phyloP scores from a whole-genome alignment of 2,113 vertebrate genomes.

The human region GRCh38 chr11:132439501-132440000 shows the following conservation, averaged over 20 bases:
- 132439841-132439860: not conserved
- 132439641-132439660: not conserved
- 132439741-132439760: not conserved
- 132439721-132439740: not conserved
- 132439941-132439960: not conserved
- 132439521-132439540: not conserved
- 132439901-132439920: not conserved
- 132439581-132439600: not conserved
- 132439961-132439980: not conserved
- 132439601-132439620: not conserved
- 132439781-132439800: not conserved
- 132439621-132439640: not conserved
- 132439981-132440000: too few species aligned
- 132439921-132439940: not conserved
- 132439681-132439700: not conserved
- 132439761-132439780: not conserved
- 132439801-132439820: not conserved
- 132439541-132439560: not conserved
- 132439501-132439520: not conserved
- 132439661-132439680: not conserved
- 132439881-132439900: not conserved
- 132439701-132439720: not conserved
- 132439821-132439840: not conserved
- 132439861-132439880: not conserved
- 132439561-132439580: not conserved